Evolutionary conservation across 1,140 invertebrate genomes (phyloP), one percentile per base, ranked within the genome.

Genomic region (Chelonus insularis): DNA sequence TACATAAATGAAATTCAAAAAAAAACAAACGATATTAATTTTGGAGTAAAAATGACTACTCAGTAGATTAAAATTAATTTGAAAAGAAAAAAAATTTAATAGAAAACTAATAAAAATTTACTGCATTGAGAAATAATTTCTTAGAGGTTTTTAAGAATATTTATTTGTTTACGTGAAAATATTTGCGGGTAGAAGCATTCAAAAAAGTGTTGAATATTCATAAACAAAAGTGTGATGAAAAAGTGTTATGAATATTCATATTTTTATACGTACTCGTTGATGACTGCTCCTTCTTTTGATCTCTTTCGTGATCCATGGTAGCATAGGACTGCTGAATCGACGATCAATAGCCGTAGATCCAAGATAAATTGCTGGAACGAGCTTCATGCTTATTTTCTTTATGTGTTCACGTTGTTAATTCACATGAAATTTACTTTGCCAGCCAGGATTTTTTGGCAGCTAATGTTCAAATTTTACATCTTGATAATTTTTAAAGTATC

Each of bases 271-370:
- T 50, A 75, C 86, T 82, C 84, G 84, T 67, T 86, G 78, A 51
- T 77, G 79, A 48, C 75, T 81, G 43, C 84, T 84, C 37, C 85
- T 82, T 64, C 83, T 83, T 41, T 83, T 77, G 29, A 88, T 87
- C 67, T 88, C 86, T 14, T 85, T 84, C 29, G 88, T 85, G 34
- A 87, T 84, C 89, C 89, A 91, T 2, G 89, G 89, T 61, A 91
- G 71, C 90, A 92, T 92, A n/a, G 88, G 85, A 41, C 84, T 87
- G 34, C 88, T 90, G 65, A 90, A 89, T 39, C 88, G 78, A 20
- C 86, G 83, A 75, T 91, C 89, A 83, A 90, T 89, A 5, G 87
- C 88, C 7, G 89, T 88, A 73, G 83, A 88, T 18, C 90, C 89
- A 23, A 89, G 82, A 75, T 90, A 91, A 54, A 85, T 85, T 23